Evolutionary conservation across 2,797 vertebrate species (phyloP).

Genomic region (Chromobotia macracanthus): DNA sequence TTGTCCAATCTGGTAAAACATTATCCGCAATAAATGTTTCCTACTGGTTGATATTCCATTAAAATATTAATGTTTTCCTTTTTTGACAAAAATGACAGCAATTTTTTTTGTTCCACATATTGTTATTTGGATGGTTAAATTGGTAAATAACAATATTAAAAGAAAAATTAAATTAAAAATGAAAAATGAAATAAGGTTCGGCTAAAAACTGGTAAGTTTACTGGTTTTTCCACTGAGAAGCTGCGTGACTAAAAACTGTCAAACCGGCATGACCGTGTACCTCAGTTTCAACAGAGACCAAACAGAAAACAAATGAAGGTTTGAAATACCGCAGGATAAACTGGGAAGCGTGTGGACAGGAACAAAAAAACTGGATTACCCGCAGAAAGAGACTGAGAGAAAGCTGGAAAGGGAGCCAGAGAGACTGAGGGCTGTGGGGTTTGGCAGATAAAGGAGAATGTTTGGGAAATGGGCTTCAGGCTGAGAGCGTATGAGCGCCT

Average conservation of each 20-base stretch:
- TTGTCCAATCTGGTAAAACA: no score
- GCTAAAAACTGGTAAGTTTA: neutral
- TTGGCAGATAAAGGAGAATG: no score
- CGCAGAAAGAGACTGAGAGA: no score
- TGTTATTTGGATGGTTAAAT: neutral
- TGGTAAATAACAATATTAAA: neutral
- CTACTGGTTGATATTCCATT: no score
- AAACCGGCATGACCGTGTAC: neutral
- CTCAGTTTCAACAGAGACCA: neutral
- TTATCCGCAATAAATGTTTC: neutral
- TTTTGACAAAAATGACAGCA: no score
- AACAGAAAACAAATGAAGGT: no score
- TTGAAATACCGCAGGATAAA: constrained; percentile 23
- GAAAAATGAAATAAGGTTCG: neutral
- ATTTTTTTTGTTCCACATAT: neutral
- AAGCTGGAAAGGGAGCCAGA: no score
- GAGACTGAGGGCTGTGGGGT: no score
- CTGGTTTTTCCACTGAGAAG: neutral
- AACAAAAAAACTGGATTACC: no score
- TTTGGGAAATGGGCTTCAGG: constrained; percentile 41
- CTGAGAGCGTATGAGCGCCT: constrained; percentile 33
- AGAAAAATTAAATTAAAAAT: neutral
- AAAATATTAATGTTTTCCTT: no score
- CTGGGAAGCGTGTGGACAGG: no score
- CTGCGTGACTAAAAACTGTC: neutral